Evolutionary conservation across 2,797 vertebrate species (phyloP), one percentile per base, ranked within the genome.

Genomic region (Trachurus trachurus): DNA sequence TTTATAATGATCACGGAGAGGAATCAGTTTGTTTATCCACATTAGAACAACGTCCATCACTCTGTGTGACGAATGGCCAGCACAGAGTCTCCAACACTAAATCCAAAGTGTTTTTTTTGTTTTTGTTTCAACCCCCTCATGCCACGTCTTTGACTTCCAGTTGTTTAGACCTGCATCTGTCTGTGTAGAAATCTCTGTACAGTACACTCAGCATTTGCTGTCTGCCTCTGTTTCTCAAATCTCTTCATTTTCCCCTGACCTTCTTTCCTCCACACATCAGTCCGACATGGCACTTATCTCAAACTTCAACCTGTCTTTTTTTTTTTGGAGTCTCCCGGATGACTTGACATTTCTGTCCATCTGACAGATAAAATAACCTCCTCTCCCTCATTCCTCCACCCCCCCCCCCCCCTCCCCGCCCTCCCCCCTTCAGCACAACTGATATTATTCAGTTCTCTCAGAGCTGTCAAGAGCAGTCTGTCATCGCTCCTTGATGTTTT

Each of bases 1-100:
- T 84, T 93, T 93, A 91, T 94, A 92, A 94, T 84, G 90, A 89
- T 44, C 63, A 6, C 6, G 65, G 37, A 69, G 81, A 91, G 79
- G 84, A 92, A 90, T 80, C 78, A 37, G 56, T 83, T 88, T 93
- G 89, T 91, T 83, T 92, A 77, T 72, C 83, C 69, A 84, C 77
- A 60, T 79, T 86, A 85, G 91, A 94, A 92, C 90, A 75, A 76
- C 78, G 85, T 89, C 88, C 79, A 77, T 86, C 68, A 76, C 19
- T 34, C 13, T 76, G 74, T 15, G 9, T 87, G 84, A 92, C 80
- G 86, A 81, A 88, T 19, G 81, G 86, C 66, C 71, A 17, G 47
- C n/a, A 13, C 67, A 2, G 53, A 17, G 16, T 49, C 74, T 78
- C 69, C 52, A 2, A n/a, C 40, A 17, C 45, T 22, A 26, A 26